Conservation (phyloP, 2,888 invertebrate species). For the Diplolepis rosae region DNA sequence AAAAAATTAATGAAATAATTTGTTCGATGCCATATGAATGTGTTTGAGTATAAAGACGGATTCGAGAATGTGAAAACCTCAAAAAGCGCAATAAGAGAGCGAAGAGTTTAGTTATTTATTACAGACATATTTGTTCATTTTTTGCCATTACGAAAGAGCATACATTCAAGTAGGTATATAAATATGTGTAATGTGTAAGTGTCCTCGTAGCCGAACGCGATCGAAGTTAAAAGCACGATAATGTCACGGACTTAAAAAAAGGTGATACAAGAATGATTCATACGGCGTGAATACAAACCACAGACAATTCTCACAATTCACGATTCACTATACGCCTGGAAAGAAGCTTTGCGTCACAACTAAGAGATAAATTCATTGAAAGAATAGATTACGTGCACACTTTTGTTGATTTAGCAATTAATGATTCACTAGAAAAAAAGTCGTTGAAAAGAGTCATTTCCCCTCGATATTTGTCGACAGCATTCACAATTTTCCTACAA, state of each 20-base stretch:
- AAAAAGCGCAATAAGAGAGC: neutral
- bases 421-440: neutral
- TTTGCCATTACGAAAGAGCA: constrained; percentile 23
- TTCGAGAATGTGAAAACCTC: neutral
- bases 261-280: constrained; percentile 29
- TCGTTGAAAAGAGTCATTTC: neutral
- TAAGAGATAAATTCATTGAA: constrained; percentile 17
- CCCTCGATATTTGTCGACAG: neutral
- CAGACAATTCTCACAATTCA: constrained; percentile 1
- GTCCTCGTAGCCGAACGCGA: neutral
- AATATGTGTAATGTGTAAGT: neutral
- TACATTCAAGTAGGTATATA: neutral
- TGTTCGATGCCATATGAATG: neutral
- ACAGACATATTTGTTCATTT: neutral
- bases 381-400: constrained; percentile 13
- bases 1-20: too few species aligned
- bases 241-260: constrained; percentile 25
- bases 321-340: neutral
- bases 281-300: neutral
- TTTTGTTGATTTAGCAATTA: constrained; percentile 17
- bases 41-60: constrained; percentile 1
- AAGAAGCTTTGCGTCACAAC: constrained; percentile 19
- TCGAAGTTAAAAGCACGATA: constrained; percentile 22
- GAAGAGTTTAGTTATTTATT: constrained; percentile 13
- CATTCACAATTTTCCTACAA: neutral